Base-by-base conservation (phyloP, 1,140 invertebrate genomes). In the Venturia canescens region DNA sequence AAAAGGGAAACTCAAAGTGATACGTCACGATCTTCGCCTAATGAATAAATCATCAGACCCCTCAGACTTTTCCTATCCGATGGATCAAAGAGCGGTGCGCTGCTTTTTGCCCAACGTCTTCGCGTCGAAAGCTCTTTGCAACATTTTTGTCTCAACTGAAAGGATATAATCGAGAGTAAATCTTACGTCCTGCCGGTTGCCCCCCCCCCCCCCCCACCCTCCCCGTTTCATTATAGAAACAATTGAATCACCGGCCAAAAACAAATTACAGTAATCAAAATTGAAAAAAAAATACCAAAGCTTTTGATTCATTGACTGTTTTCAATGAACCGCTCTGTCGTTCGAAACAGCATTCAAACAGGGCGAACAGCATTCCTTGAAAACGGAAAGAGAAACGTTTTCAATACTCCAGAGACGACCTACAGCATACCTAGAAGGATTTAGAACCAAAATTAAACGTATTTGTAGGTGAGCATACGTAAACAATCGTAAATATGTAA, bases 1-100 rank as follows among this genome's bases (percentile, higher is more conserved):
- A 80, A 72, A 72, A 80, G 69, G 69, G 27, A 66, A 23, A 29
- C 63, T 18, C 50, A 1, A 23, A 66, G 18, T 75, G 71, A 53
- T 74, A 44, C 53, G 79, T 80, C 34, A n/a, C 38, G 29, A 60
- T 80, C 31, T 15, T 71, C 34, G 1, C 26, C 53, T 80, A 60
- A 74, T 80, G 79, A 80, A 80, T 75, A 80, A 80, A 80, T 60
- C 79, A 80, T 80, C 74, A 53, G 26, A 60, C n/a, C 16, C 48
- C 16, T 57, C 74, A 69, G 15, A 27, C 66, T 69, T 69, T 34
- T 31, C 16, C 53, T 38, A 63, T 15, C 57, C 74, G 48, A 76
- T n/a, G 29, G 74, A 26, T 76, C 74, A 76, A 57, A 53, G 44
- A 4, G 4, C 7, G 13, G 11, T 29, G 6, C 66, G 26, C 7